phyloP scores from a whole-genome alignment of 1,140 invertebrate genomes.

The Dryas iulia region DNA sequence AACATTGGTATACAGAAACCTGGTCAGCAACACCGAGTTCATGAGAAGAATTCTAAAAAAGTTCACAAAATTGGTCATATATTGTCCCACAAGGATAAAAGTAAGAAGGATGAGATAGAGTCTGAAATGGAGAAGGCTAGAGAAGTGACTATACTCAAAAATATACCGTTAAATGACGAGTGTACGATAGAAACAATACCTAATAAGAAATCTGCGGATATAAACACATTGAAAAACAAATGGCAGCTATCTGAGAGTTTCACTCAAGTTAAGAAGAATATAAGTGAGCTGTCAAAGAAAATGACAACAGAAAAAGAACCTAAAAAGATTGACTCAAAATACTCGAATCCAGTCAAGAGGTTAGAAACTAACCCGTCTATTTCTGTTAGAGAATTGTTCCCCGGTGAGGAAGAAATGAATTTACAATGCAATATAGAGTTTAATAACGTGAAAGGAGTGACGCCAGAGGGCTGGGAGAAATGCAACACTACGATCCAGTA shows the following conservation, averaged over 20 bases:
- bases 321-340: conserved; percentile 64
- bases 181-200: conserved; percentile 77
- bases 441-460: conserved; percentile 83
- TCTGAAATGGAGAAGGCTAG: conserved; percentile 49
- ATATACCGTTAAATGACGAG: conserved; percentile 72
- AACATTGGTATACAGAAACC: conserved; percentile 66
- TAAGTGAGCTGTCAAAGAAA: conserved; percentile 75
- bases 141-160: conserved; percentile 59
- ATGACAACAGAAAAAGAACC: conserved; percentile 58
- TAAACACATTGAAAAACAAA: conserved; percentile 75
- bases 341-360: conserved; percentile 74
- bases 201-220: conserved; percentile 64
- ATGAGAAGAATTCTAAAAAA: conserved; percentile 70
- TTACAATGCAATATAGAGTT: conserved; percentile 88
- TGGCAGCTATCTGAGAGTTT: conserved; percentile 78
- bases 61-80: conserved; percentile 76
- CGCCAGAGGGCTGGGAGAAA: conserved; percentile 90
- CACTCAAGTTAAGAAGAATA: conserved; percentile 75
- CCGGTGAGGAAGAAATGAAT: conserved; percentile 89
- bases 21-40: conserved; percentile 61
- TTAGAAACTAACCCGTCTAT: conserved; percentile 89
- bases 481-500: conserved; percentile 89
- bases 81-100: conserved; percentile 52
- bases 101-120: conserved; percentile 53
- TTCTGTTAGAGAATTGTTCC: conserved; percentile 88